Conservation (phyloP, 2,797 vertebrate species). For the Melanotaenia pygmaea region DNA sequence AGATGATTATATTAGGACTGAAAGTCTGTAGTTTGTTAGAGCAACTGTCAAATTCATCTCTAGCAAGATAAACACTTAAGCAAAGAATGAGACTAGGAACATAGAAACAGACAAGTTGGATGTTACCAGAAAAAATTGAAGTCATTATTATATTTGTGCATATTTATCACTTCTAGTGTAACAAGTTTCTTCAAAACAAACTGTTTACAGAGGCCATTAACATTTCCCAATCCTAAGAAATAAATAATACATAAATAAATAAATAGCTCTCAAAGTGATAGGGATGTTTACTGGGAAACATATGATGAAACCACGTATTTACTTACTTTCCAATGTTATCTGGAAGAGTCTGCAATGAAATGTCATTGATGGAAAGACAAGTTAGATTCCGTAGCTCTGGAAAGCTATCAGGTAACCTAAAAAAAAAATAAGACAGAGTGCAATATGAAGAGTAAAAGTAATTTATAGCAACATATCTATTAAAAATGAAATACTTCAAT, state of each 20-base stretch:
- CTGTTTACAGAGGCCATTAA: background rate
- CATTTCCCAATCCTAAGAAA: background rate
- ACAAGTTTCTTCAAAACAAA: background rate
- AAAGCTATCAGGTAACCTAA: constrained; percentile 96
- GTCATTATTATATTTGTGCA: no score
- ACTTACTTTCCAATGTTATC: constrained; percentile 99
- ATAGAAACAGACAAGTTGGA: no score
- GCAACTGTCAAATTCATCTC: no score
- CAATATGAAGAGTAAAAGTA: constrained; percentile 7
- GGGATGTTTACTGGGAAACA: background rate
- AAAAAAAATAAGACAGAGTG: constrained; percentile 48
- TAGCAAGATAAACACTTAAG: no score
- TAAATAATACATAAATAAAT: no score
- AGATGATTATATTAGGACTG: background rate
- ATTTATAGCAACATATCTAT: background rate
- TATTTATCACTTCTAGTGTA: no score
- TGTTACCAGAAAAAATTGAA: no score
- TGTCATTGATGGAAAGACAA: constrained; percentile 98
- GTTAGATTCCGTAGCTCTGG: constrained; percentile 93
- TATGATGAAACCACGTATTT: background rate
- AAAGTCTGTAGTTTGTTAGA: background rate
- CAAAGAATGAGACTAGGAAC: no score
- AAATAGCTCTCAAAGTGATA: background rate
- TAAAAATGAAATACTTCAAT: background rate
- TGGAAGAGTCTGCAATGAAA: constrained; percentile 95